Base-by-base conservation (phyloP, 2,888 invertebrate species). In the Lasioglossum oenotherae region DNA sequence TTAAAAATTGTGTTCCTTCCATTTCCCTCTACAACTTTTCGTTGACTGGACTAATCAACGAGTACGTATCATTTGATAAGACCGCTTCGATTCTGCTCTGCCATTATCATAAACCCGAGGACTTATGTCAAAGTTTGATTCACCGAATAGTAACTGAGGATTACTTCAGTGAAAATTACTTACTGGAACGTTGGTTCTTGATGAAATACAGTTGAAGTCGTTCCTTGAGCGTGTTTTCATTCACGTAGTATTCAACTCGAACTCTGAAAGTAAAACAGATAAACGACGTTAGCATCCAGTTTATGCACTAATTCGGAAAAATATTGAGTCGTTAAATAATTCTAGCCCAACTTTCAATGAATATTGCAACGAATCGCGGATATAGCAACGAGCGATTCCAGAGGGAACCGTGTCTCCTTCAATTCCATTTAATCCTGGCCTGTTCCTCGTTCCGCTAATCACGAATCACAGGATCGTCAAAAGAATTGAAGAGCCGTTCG, bases 141-240 rank as follows among this genome's bases (percentile, higher is more conserved):
- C 35, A 1, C 12, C 35, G 19, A 38, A 69, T 23, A 35, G 35
- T 19, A 35, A 67, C 35, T 67, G 1, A 10, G 8, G 23, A 69
- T 23, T 23, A 38, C 23, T 10, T 12, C 12, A 12, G 69, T 23
- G 38, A 38, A 12, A 67, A 76, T 35, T 96, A 98, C 99, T 99
- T 96, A 99, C 99, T 99, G 96, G 99, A 99, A 96, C 99, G 97
- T 96, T 99, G 99, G 96, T 99, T 99, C 96, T 99, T 99, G 96
- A 99, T 98, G 97, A 99, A 99, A 96, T 99, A 99, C 93, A 99
- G 97, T 96, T 99, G 99, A 95, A 99, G 98, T 96, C 99, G 97
- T 96, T 99, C 99, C 96, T 99, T 99, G 96, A 99, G 98, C 95
- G 99, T 99, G 95, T 99, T 99, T 96, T 99, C 99, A 96, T 99